These are phyloP conservation scores for Cryptus armator DNA, from an alignment of 2,888 invertebrate genomes.

Conservation along the genomic window DNA sequence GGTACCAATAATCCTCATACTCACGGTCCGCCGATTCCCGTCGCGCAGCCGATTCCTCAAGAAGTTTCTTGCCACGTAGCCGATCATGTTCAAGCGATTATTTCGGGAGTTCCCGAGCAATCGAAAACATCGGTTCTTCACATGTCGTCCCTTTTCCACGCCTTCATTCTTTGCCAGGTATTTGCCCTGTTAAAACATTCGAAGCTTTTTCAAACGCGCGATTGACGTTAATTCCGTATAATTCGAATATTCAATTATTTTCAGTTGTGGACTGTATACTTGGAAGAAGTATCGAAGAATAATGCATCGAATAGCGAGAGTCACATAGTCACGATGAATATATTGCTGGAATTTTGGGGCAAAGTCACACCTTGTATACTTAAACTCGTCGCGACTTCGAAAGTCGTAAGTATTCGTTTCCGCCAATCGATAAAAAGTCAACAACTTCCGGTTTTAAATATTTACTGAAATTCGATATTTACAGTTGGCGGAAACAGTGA, in stretches of 20 bases:
- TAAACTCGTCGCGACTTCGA: conserved; percentile 96
- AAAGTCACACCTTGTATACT: conserved; percentile 98
- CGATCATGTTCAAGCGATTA: conserved; percentile 98
- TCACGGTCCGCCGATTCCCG: conserved; percentile 83
- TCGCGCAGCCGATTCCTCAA: conserved; percentile 95
- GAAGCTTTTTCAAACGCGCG: too few species aligned
- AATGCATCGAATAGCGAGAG: conserved; percentile 90
- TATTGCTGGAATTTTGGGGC: conserved; percentile 99
- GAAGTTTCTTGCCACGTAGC: conserved; percentile 98
- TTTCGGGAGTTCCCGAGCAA: conserved; percentile 98
- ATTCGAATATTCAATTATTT: too few species aligned
- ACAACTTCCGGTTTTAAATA: not conserved
- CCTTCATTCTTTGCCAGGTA: conserved; percentile 98
- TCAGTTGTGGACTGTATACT: conserved; percentile 98
- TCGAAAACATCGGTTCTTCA: conserved; percentile 96
- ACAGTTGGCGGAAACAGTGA: conserved; percentile 98
- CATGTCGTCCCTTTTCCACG: conserved; percentile 98
- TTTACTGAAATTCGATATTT: conserved; percentile 52
- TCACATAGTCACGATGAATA: conserved; percentile 91
- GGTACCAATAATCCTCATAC: conserved; percentile 78
- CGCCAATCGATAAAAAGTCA: not conserved
- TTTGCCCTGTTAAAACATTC: too few species aligned
- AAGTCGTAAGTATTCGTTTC: conserved; percentile 89
- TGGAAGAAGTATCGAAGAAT: conserved; percentile 93
- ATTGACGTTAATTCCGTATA: too few species aligned